phyloP scores from a whole-genome alignment of 2,888 invertebrate species.

The Synanthedon formicaeformis region DNA sequence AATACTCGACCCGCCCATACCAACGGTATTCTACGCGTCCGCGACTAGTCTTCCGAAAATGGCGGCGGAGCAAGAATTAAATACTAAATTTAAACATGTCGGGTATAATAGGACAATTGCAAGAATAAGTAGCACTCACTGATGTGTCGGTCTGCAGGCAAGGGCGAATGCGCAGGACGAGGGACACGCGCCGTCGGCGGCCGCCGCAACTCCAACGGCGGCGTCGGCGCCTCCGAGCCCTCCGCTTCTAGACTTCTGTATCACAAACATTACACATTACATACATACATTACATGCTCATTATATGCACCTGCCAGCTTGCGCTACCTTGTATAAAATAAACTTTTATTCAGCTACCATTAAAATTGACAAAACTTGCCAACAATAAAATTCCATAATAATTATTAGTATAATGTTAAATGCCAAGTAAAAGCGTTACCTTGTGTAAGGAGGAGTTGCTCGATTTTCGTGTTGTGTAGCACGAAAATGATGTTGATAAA shows the following conservation, averaged over 20 bases:
- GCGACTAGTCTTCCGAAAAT: no score
- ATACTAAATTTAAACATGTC: no score
- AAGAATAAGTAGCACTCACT: slow-evolving; percentile 19
- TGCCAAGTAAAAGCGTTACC: slow-evolving; percentile 24
- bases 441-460: slow-evolving; percentile 50
- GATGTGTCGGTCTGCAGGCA: slow-evolving; percentile 73
- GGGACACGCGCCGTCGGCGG: slow-evolving; percentile 73
- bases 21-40: no score
- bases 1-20: no score
- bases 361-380: no score
- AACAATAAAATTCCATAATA: not conserved
- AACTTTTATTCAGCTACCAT: no score
- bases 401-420: not conserved
- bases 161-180: slow-evolving; percentile 77
- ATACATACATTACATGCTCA: no score
- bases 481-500: slow-evolving; percentile 65
- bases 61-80: no score
- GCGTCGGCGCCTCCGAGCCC: slow-evolving; percentile 74
- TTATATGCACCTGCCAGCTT: no score
- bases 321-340: no score
- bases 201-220: slow-evolving; percentile 79
- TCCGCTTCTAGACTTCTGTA: slow-evolving; percentile 68
- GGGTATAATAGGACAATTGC: no score
- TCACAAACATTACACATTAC: not conserved
- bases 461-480: slow-evolving; percentile 60